phyloP scores from a whole-genome alignment of 2,888 invertebrate species.

The Heterodera filipjevi region DNA sequence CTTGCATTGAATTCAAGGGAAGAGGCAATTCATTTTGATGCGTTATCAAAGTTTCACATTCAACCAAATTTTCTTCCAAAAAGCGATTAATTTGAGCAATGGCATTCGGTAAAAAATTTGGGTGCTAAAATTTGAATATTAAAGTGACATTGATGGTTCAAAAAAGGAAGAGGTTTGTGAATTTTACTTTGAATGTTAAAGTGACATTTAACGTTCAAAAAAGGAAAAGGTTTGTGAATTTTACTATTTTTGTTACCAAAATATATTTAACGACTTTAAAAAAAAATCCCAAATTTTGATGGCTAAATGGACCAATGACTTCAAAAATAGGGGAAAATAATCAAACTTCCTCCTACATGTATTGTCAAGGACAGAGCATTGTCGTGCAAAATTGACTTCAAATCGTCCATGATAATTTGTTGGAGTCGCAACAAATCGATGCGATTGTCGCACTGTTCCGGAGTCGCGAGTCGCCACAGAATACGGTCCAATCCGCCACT shows the following conservation, averaged over 20 bases:
- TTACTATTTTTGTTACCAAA: too few relatives aligned
- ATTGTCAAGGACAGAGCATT: background rate
- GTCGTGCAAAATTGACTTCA: background rate
- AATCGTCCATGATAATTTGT: background rate
- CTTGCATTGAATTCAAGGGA: too few relatives aligned
- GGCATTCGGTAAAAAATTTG: conserved; percentile 3
- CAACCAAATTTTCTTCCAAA: background rate
- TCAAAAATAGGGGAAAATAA: background rate
- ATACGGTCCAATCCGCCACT: conserved; percentile 51
- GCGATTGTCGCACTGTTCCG: background rate
- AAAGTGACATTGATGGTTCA: background rate
- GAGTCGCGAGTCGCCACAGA: conserved; percentile 40
- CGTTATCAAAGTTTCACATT: background rate
- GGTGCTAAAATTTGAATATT: background rate
- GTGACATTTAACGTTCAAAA: too few relatives aligned
- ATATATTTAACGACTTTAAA: too few relatives aligned
- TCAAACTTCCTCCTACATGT: background rate
- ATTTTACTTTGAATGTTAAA: too few relatives aligned
- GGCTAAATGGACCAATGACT: background rate
- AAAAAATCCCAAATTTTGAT: too few relatives aligned
- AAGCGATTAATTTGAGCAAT: background rate
- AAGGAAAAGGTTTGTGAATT: too few relatives aligned
- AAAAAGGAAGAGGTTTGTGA: too few relatives aligned
- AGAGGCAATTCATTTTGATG: background rate
- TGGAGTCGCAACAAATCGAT: background rate